Evolutionary conservation across 2,888 invertebrate species (phyloP).

Genomic region (Sphecodes monilicornis): DNA sequence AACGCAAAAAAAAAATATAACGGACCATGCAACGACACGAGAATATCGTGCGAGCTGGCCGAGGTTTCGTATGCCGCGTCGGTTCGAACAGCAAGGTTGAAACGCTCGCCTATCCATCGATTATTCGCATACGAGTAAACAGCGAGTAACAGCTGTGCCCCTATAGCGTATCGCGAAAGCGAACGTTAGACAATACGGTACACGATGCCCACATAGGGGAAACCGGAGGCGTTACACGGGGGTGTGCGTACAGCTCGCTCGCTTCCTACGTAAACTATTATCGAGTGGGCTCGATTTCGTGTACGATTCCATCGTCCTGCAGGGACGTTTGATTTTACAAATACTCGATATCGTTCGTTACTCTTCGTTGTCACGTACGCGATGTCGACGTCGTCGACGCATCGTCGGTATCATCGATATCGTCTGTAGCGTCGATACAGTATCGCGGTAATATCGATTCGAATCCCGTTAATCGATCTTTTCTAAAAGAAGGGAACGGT

Average conservation of each 20-base stretch:
- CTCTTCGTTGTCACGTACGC: not conserved
- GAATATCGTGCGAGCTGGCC: not conserved
- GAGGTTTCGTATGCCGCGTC: not conserved
- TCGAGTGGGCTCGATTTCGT: constrained; percentile 11
- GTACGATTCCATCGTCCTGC: not conserved
- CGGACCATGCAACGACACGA: not conserved
- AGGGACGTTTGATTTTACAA: not conserved
- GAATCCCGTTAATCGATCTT: not conserved
- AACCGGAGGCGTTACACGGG: constrained; percentile 64
- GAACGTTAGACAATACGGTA: constrained; percentile 70
- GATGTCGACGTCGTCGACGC: too few relatives aligned
- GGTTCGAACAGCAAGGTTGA: constrained; percentile 12
- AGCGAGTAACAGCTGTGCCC: constrained; percentile 75
- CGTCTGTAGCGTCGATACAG: not conserved
- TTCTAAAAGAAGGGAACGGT: not conserved
- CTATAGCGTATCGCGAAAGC: constrained; percentile 71
- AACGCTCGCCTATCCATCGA: constrained; percentile 60
- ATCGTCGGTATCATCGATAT: not conserved
- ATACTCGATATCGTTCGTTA: not conserved
- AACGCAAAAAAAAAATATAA: not conserved
- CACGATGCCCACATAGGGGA: constrained; percentile 58
- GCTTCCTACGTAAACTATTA: constrained; percentile 22
- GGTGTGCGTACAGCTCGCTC: constrained; percentile 62
- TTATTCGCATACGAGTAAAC: constrained; percentile 64
- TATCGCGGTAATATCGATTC: not conserved